Base-by-base conservation (phyloP, 2,113 vertebrate genomes). In the Crotalus tigris region DNA sequence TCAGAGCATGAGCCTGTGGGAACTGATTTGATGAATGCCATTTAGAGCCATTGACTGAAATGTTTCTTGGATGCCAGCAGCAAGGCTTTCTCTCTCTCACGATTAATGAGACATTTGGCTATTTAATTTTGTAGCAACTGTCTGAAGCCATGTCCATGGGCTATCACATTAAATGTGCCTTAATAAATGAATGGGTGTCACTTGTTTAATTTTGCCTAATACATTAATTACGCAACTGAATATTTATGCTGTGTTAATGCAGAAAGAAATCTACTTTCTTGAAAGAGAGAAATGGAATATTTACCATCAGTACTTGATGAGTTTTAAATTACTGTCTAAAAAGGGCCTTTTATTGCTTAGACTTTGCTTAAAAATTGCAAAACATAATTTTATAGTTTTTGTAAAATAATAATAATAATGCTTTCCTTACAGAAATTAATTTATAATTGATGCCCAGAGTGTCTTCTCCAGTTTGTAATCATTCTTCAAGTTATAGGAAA, bases 171-270 rank as follows among this genome's bases (percentile, higher is more conserved):
- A 92, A 91, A 92, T 92, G 39, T 57, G 85, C 75, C 95, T 95
- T 95, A 95, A 95, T 95, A 96, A 95, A 95, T 96, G 93, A 95
- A 90, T 75, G 89, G 90, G 96, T 94, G 53, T 90, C 94, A 85
- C 49, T 96, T 96, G 94, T 94, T 96, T 95, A 96, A 96, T 97
- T 96, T 93, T 94, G 94, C 0, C 0, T 86, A 90, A 92, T 90
- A 94, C 95, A 94, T 93, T 93, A 92, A 85, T 95, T 96, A n/a
- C 46, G 91, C 88, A 94, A 90, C n/a, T 92, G 86, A 64, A 88
- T 92, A 58, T 69, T 90, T 96, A 39, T 21, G 21, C 93, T 95
- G 92, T 88, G 51, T 90, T 88, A 91, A 87, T 29, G 12, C 0
- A 0, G 94, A 92, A 59, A 92, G 88, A 44, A n/a, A 90, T 85